Evolutionary conservation across 2,797 vertebrate species (phyloP).

Genomic region (Acanthornis magna): DNA sequence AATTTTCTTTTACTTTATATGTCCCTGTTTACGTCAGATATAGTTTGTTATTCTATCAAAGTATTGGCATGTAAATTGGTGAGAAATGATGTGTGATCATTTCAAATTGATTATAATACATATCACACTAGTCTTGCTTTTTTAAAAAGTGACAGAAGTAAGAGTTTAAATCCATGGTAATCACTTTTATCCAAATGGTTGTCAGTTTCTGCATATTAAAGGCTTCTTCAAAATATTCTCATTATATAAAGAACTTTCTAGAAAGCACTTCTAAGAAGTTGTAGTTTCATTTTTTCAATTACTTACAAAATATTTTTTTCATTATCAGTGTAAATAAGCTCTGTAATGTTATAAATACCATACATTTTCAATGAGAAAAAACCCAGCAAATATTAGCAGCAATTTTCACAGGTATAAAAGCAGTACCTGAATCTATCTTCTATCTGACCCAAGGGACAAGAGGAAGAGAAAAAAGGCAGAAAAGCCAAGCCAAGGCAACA

Average conservation of each 20-base stretch:
- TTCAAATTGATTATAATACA: slow-evolving; percentile 6
- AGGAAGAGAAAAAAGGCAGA: background rate
- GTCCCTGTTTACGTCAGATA: background rate
- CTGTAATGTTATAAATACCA: rapidly evolving
- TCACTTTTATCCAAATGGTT: background rate
- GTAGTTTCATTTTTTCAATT: background rate
- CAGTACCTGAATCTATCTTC: background rate
- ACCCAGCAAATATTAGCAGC: background rate
- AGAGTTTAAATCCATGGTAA: background rate
- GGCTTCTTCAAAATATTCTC: background rate
- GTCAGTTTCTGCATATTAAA: background rate
- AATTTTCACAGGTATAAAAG: background rate
- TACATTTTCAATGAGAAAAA: background rate
- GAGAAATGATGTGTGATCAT: background rate
- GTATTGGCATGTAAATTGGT: background rate
- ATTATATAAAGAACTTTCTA: background rate
- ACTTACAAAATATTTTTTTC: background rate
- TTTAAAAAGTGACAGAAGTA: background rate
- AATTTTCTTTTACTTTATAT: background rate
- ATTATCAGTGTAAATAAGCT: background rate
- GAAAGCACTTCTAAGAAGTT: background rate
- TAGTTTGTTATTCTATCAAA: background rate
- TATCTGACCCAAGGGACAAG: background rate
- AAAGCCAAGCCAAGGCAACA: background rate
- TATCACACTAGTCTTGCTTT: background rate